Evolutionary conservation across 2,797 vertebrate species (phyloP).

Genomic region (Allochrocebus solatus): DNA sequence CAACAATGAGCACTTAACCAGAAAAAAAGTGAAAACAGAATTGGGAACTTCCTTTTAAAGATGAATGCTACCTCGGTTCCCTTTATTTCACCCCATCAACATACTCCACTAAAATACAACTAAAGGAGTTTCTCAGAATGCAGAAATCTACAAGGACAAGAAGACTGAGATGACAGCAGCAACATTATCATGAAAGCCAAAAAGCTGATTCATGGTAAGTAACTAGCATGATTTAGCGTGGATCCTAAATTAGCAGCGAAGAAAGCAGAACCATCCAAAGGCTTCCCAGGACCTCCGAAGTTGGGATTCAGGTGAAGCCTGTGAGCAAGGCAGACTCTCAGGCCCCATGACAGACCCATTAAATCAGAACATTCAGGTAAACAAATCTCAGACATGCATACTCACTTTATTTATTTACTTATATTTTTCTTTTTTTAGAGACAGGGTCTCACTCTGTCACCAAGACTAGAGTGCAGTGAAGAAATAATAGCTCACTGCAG

Average conservation of each 20-base stretch:
- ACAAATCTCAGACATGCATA: neutral
- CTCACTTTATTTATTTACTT: neutral
- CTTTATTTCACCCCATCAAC: neutral
- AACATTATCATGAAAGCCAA: neutral
- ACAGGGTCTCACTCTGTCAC: neutral
- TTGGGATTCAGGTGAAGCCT: neutral
- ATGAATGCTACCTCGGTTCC: neutral
- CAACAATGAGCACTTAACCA: neutral
- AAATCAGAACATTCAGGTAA: neutral
- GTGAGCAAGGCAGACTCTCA: neutral
- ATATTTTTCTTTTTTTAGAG: neutral
- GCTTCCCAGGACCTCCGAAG: neutral
- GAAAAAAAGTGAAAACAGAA: neutral
- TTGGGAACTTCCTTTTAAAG: neutral
- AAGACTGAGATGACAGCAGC: neutral
- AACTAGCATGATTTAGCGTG: rapidly evolving
- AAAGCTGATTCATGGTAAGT: neutral
- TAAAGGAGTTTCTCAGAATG: neutral
- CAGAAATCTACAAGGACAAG: neutral
- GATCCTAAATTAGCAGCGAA: neutral
- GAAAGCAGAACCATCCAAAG: neutral
- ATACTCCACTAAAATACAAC: neutral
- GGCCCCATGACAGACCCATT: neutral
- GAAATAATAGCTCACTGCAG: neutral
- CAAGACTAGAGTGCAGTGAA: neutral